phyloP scores from a whole-genome alignment of 2,113 vertebrate species.

The Pachyramphus minor region DNA sequence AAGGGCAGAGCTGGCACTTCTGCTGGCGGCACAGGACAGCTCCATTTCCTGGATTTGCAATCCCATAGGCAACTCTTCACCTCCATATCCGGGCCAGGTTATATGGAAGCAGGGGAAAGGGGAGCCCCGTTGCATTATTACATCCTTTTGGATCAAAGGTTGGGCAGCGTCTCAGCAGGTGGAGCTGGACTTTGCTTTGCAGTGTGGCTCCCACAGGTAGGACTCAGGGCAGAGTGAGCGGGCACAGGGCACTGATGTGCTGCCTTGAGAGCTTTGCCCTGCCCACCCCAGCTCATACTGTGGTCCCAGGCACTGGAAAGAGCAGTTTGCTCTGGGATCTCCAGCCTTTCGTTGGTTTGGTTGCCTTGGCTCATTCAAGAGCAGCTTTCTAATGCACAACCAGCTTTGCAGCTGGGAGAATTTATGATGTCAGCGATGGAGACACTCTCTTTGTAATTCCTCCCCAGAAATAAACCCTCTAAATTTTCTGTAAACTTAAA shows the following conservation, averaged over 20 bases:
- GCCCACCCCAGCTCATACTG: fast-evolving
- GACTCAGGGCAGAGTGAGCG: fast-evolving
- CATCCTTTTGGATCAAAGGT: neutral
- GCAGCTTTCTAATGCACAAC: neutral
- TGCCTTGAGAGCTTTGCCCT: neutral
- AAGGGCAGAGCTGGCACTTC: neutral
- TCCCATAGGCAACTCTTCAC: neutral
- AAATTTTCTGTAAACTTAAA: neutral
- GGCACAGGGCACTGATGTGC: neutral
- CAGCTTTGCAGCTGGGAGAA: neutral
- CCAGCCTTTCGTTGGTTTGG: neutral
- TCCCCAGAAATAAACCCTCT: neutral
- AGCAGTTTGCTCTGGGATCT: neutral
- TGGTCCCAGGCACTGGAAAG: neutral
- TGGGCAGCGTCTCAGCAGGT: neutral
- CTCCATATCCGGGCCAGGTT: fast-evolving
- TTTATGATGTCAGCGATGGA: neutral
- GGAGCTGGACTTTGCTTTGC: conserved; percentile 23
- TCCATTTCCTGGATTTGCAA: neutral
- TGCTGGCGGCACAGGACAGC: neutral
- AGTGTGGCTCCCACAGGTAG: neutral
- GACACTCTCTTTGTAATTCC: neutral
- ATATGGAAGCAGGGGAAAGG: fast-evolving
- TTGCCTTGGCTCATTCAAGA: neutral
- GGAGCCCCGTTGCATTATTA: neutral